Evolutionary conservation across 2,113 vertebrate species (phyloP).

Genomic region (Hyperoodon ampullatus): DNA sequence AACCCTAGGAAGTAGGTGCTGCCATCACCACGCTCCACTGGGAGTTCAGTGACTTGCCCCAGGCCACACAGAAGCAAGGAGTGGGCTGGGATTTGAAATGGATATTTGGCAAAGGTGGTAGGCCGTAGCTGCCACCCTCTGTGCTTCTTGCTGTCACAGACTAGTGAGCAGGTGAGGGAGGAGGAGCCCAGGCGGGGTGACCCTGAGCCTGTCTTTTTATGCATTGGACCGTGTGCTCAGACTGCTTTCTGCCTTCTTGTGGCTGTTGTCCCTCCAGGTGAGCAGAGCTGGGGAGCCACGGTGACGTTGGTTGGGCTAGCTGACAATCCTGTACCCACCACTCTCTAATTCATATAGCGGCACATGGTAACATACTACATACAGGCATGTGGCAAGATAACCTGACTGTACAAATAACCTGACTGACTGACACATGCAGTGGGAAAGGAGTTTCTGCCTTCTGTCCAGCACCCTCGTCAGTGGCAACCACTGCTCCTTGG

Average conservation of each 20-base stretch:
- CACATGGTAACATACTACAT: background rate
- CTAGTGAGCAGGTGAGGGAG: background rate
- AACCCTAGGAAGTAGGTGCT: background rate
- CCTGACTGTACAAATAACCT: no score
- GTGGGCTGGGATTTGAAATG: background rate
- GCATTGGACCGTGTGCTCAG: background rate
- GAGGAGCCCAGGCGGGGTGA: background rate
- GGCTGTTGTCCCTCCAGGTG: background rate
- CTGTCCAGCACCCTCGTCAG: accelerated
- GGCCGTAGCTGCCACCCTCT: background rate
- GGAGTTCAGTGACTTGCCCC: background rate
- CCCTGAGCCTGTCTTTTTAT: background rate
- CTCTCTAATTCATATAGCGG: background rate
- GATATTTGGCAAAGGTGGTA: background rate
- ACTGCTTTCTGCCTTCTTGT: background rate
- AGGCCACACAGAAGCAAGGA: background rate
- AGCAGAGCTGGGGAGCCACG: background rate
- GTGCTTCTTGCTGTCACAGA: background rate
- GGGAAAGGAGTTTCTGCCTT: background rate
- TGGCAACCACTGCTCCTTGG: background rate
- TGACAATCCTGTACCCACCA: background rate
- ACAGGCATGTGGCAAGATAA: background rate
- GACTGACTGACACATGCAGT: background rate
- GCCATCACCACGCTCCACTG: background rate
- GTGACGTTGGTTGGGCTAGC: no score